A percentile compares a stretch with the other conserved stretches of the same genome.
Evolutionary conservation across 1,140 invertebrate genomes (phyloP).

Genomic region (Chymomyza costata): DNA sequence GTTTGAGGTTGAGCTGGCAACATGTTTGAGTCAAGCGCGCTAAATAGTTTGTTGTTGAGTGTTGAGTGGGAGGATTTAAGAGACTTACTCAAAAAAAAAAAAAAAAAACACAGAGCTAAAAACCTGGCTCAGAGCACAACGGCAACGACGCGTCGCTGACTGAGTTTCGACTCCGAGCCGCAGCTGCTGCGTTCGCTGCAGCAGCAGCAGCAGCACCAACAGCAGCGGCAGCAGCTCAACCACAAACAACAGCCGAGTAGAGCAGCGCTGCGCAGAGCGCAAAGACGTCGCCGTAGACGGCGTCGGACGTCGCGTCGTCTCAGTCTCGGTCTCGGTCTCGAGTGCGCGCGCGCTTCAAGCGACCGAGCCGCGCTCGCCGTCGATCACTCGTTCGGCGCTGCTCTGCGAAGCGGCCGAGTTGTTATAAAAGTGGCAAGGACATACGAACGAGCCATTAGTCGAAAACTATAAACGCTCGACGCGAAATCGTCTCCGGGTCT

Average conservation of each 20-base stretch:
- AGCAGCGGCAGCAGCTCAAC: too few species aligned
- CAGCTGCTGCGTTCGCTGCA: constrained; percentile 1
- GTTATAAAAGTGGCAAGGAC: constrained; percentile 76
- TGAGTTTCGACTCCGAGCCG: neutral
- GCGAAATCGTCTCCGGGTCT: constrained; percentile 73
- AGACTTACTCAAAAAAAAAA: too few species aligned
- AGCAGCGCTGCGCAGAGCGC: constrained; percentile 13
- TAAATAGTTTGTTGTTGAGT: too few species aligned
- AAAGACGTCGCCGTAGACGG: constrained; percentile 17
- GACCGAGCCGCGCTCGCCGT: constrained; percentile 41
- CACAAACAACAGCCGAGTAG: too few species aligned
- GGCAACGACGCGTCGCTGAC: too few species aligned
- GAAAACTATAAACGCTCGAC: constrained; percentile 75
- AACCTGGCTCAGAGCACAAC: too few species aligned
- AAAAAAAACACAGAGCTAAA: too few species aligned
- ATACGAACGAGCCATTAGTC: constrained; percentile 74
- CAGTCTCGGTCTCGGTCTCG: constrained; percentile 6
- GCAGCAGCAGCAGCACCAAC: neutral
- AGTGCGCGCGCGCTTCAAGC: constrained; percentile 35
- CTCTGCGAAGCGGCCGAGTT: constrained; percentile 53
- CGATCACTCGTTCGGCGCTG: constrained; percentile 59
- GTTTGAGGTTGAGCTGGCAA: constrained; percentile 21
- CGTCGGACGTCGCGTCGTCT: constrained; percentile 7
- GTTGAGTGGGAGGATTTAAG: too few species aligned
- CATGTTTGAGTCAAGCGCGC: too few species aligned